Evolutionary conservation across 64 coral and sea anemone species (phyloP), one percentile per base, ranked within the genome.

Genomic region (Montipora cactus): DNA sequence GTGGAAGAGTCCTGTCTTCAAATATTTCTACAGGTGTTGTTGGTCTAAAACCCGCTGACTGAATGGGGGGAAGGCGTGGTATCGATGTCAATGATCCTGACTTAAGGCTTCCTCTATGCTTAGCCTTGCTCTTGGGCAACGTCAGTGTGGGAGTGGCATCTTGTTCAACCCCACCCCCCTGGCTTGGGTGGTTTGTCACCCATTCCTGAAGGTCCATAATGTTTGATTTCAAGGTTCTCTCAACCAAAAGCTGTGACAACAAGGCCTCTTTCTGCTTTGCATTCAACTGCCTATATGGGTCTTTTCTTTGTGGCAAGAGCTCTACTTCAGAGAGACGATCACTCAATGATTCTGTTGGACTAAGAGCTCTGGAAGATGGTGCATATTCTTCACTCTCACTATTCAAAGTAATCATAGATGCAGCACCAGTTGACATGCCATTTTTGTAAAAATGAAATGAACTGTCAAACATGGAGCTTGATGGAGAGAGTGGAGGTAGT

Each of bases 341-440:
- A 61, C 77, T 94, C 49, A 97, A 57, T 66, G 96, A 92, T 75
- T 98, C 96, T 79, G 80, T 87, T 47, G 96, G 96, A 77, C 94
- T 98, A 2, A 98, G 68, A 81, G 96, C 96, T 52, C 96, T 95
- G 28, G 93, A 95, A 7, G 94, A 98, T 49, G 89, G 92, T 4
- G 92, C 92, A 55, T 94, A 94, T 51, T 98, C 97, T 89, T 92
- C 92, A 74, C 69, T 88, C n/a, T 90, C 91, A 16, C 95, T 96
- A 49, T 94, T 94, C 2, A 96, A 12, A 16, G 98, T 96, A 49
- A 99, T 89, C 82, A 99, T 76, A 59, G 98, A 99, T 1, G 95
- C 98, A 75, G 98, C 98, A 49, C 98, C 98, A 10, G 98, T 99
- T 81, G 98, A 99, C 95, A 99, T 96, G 16, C 95, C 98, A 81